Evolutionary conservation across 2,113 vertebrate species (phyloP).

Genomic region (Centrocercus urophasianus): DNA sequence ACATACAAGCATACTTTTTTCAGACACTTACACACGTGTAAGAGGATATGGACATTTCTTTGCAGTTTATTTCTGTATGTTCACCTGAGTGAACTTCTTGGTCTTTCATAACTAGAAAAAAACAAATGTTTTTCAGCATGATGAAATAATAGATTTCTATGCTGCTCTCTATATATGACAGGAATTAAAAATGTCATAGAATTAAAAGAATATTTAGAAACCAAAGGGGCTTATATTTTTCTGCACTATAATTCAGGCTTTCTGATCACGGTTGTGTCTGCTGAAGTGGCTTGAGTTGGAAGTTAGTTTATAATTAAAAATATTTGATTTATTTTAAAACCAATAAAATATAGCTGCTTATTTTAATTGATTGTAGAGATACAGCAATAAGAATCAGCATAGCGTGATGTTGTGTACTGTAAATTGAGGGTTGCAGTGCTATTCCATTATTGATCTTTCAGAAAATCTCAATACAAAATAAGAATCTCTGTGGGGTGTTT

Average conservation of each 20-base stretch:
- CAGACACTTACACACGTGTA: background rate
- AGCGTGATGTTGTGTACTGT: background rate
- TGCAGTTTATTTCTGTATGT: background rate
- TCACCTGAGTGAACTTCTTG: background rate
- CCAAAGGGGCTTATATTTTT: background rate
- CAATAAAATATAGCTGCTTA: slow-evolving; percentile 7
- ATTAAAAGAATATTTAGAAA: background rate
- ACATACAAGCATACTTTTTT: background rate
- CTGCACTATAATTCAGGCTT: background rate
- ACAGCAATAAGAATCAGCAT: background rate
- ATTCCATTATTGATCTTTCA: slow-evolving; percentile 55
- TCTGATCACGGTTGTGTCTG: background rate
- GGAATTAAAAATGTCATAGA: background rate
- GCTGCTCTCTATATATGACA: background rate
- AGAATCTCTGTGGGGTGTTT: slow-evolving; percentile 32
- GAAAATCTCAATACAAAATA: slow-evolving; percentile 52
- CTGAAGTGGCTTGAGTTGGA: background rate
- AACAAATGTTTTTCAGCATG: background rate
- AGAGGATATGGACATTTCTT: background rate
- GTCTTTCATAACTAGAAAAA: background rate
- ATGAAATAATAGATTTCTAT: background rate
- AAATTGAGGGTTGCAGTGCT: slow-evolving; percentile 18
- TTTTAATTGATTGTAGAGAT: slow-evolving; percentile 36
- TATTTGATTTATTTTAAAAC: slow-evolving; percentile 12
- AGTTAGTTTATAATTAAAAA: slow-evolving; percentile 37